Conservation (phyloP, 2,113 vertebrate species). For the Aleadryas rufinucha region DNA sequence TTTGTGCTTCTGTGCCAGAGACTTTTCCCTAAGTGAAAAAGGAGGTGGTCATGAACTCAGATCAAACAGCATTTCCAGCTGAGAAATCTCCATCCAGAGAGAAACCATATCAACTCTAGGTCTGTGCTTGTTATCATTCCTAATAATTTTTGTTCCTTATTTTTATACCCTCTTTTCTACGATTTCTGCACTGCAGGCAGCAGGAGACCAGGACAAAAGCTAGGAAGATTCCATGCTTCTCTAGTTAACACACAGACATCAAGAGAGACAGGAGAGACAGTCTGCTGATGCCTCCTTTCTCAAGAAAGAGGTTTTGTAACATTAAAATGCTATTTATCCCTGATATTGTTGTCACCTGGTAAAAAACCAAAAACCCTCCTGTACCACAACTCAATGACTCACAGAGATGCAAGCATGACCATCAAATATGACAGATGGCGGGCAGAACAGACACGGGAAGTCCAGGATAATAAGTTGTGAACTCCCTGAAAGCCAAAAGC, state of each 20-base stretch:
- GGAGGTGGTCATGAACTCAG: not conserved
- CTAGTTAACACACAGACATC: not conserved
- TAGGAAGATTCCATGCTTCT: not conserved
- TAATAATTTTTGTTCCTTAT: not conserved
- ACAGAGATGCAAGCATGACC: not conserved
- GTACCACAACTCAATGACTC: not conserved
- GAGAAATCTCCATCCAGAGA: not conserved
- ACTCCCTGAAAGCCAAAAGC: not conserved
- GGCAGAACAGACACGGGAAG: not conserved
- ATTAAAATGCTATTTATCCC: not conserved
- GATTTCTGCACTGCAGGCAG: not conserved
- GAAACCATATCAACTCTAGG: not conserved
- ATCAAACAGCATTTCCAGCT: not conserved
- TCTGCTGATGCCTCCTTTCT: not conserved
- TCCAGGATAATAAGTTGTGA: not conserved
- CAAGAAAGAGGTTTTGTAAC: not conserved
- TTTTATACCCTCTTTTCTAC: not conserved
- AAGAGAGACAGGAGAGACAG: not conserved
- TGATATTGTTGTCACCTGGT: not conserved
- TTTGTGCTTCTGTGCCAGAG: not conserved
- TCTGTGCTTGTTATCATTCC: not conserved
- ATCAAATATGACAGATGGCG: not conserved
- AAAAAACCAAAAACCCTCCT: not conserved
- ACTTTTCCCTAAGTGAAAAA: not conserved
- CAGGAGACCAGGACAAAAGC: not conserved